Conservation (phyloP, 2,113 vertebrate species). For the Cebus imitator region DNA sequence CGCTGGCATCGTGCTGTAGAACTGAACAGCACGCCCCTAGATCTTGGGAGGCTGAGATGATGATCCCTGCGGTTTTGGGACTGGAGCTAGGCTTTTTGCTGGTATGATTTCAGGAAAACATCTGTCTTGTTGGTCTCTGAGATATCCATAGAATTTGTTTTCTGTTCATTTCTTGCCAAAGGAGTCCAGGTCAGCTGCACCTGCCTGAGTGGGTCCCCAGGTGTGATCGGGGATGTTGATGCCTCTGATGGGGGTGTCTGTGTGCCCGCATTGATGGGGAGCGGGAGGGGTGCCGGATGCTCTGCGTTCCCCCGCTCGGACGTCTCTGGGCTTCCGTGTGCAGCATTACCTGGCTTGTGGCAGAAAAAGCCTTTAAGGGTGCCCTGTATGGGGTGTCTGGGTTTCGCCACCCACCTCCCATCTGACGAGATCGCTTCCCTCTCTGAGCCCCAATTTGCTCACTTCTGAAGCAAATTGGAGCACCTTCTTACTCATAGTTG, state of each 20-base stretch:
- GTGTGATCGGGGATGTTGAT: neutral
- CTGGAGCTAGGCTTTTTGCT: neutral
- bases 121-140: neutral
- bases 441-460: too few relatives aligned
- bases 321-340: neutral
- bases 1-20: too few relatives aligned
- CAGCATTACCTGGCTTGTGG: too few relatives aligned
- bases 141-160: neutral
- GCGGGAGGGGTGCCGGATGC: rapidly evolving
- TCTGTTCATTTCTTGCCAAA: neutral
- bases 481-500: neutral
- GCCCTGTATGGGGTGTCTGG: rapidly evolving
- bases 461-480: neutral
- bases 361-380: rapidly evolving
- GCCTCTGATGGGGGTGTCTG: neutral
- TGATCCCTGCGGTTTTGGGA: neutral
- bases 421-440: rapidly evolving
- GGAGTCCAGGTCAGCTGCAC: neutral
- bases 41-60: too few relatives aligned
- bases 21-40: neutral
- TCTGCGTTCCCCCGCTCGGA: rapidly evolving
- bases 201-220: too few relatives aligned
- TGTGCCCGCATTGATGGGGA: neutral
- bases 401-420: rapidly evolving
- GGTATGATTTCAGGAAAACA: neutral